These are phyloP conservation scores for Petrocephalus sullivani DNA, from an alignment of 2,797 vertebrate species.

Conservation along the genomic window DNA sequence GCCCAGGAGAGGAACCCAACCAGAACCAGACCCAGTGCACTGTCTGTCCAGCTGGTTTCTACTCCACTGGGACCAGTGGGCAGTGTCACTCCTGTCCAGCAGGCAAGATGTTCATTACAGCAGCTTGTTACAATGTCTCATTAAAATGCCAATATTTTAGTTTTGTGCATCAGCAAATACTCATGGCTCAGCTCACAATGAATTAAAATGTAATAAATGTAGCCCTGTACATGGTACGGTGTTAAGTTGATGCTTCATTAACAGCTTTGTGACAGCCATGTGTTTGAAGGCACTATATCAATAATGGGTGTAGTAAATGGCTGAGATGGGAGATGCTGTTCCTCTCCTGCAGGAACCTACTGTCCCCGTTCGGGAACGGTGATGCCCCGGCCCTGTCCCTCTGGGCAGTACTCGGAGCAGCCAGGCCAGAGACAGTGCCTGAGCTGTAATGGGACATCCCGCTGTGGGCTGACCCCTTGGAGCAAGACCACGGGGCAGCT, in stretches of 20 bases:
- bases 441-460: slow-evolving; percentile 53
- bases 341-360: slow-evolving; percentile 52
- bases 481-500: slow-evolving; percentile 33
- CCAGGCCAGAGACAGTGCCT: slow-evolving; percentile 55
- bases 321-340: neutral
- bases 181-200: neutral
- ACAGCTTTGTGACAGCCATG: neutral
- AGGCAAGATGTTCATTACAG: slow-evolving; percentile 53
- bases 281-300: neutral
- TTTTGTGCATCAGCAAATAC: neutral
- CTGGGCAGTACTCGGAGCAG: slow-evolving; percentile 49
- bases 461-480: slow-evolving; percentile 45
- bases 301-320: neutral
- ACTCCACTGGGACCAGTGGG: slow-evolving; percentile 50
- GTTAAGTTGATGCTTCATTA: neutral
- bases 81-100: slow-evolving; percentile 65
- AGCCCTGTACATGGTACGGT: neutral
- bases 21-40: slow-evolving; percentile 50
- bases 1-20: slow-evolving; percentile 62
- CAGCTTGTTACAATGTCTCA: no score
- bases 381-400: slow-evolving; percentile 56
- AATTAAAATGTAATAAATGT: neutral
- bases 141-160: neutral
- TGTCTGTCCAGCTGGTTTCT: slow-evolving; percentile 56
- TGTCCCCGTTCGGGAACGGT: slow-evolving; percentile 61